phyloP scores from a whole-genome alignment of 1,140 invertebrate species.

The Pomacea maculata region DNA sequence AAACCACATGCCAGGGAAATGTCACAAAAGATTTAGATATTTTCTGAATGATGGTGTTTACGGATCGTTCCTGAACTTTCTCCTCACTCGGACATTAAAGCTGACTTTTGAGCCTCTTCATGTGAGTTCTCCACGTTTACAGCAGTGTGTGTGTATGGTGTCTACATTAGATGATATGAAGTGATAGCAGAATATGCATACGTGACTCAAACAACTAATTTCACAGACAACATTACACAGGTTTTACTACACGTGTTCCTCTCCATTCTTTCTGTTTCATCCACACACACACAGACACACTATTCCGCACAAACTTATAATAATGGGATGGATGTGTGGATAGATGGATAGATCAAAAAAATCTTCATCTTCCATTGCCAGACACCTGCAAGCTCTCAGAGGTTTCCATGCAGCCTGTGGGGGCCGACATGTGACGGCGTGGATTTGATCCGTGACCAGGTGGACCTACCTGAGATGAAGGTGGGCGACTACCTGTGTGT shows the following conservation, averaged over 20 bases:
- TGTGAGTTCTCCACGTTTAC: constrained; percentile 60
- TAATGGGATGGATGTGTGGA: no score
- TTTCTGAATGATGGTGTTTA: constrained; percentile 94
- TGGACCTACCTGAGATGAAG: constrained; percentile 78
- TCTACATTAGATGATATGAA: no score
- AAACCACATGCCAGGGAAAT: constrained; percentile 33
- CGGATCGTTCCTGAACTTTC: constrained; percentile 93
- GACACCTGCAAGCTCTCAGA: constrained; percentile 62
- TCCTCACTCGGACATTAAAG: constrained; percentile 92
- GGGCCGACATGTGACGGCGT: constrained; percentile 95
- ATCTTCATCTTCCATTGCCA: background rate
- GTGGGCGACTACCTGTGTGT: constrained; percentile 88
- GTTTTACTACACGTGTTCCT: no score
- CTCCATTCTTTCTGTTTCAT: no score
- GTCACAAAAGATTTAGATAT: constrained; percentile 77
- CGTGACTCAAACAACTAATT: no score
- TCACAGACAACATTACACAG: no score
- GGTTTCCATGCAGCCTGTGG: constrained; percentile 78
- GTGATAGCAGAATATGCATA: no score
- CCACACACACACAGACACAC: no score
- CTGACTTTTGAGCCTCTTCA: constrained; percentile 74
- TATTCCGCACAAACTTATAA: no score
- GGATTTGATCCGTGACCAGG: constrained; percentile 81
- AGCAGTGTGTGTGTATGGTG: no score
- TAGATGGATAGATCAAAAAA: no score